Conservation (phyloP, 2,888 invertebrate genomes). For the Trypoxylon attenuatum region DNA sequence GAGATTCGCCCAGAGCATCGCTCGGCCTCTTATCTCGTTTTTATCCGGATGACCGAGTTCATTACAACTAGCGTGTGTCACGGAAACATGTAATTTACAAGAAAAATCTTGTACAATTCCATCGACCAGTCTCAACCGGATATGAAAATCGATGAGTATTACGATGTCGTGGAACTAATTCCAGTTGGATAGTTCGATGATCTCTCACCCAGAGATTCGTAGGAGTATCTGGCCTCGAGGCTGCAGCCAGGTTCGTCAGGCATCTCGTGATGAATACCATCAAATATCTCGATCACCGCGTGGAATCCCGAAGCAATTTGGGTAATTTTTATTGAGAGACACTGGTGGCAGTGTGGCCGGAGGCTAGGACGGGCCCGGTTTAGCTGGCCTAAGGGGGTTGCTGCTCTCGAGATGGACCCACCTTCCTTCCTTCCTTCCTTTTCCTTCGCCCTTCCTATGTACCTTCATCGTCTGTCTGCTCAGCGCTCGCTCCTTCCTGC, state of each 20-base stretch:
- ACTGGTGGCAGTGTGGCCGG: conserved; percentile 48
- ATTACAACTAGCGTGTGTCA: conserved; percentile 20
- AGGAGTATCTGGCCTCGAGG: neutral
- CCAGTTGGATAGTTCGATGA: neutral
- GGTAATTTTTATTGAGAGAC: conserved; percentile 53
- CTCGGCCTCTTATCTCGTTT: conserved; percentile 47
- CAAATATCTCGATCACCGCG: conserved; percentile 13
- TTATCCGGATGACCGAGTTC: conserved; percentile 41
- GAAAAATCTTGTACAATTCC: neutral
- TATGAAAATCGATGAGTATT: no score
- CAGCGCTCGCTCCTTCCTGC: conserved; percentile 14
- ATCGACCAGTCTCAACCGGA: no score
- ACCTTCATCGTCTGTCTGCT: conserved; percentile 24
- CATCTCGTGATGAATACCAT: neutral
- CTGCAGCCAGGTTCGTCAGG: neutral
- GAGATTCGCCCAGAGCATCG: conserved; percentile 57
- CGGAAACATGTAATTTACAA: no score
- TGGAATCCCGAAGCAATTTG: conserved; percentile 46
- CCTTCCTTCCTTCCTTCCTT: conserved; percentile 17
- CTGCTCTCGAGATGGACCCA: conserved; percentile 21
- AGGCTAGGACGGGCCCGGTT: conserved; percentile 44
- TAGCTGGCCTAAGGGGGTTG: conserved; percentile 46
- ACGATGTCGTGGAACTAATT: no score
- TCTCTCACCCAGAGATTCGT: neutral
- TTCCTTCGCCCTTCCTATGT: conserved; percentile 35